Percentiles rank a stretch among this genome's conserved stretches.
Evolutionary conservation across 2,113 vertebrate genomes (phyloP).

Genomic region (Phyllostomus discolor): DNA sequence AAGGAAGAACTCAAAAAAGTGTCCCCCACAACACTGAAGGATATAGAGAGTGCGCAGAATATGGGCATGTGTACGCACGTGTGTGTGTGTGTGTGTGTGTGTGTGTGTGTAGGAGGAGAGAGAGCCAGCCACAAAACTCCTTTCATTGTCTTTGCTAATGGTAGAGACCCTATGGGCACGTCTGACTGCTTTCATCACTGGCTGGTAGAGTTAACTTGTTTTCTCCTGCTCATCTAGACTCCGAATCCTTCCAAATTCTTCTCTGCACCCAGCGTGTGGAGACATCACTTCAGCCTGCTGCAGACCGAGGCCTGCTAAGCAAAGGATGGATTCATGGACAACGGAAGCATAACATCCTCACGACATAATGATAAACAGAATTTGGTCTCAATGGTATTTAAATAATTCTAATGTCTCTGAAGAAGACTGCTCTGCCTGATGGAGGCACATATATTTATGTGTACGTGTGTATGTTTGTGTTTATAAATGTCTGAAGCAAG

Average conservation of each 20-base stretch:
- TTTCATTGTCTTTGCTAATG: not conserved
- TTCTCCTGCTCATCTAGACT: not conserved
- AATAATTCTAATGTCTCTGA: not conserved
- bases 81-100: not conserved
- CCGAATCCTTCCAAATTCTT: not conserved
- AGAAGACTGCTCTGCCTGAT: not conserved
- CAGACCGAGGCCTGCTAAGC: not conserved
- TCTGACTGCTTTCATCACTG: not conserved
- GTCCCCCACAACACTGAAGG: not conserved
- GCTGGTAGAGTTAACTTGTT: not conserved
- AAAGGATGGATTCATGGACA: not conserved
- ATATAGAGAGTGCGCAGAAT: not conserved
- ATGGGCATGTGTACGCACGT: rapidly evolving
- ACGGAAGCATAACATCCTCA: not conserved
- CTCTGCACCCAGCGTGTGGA: not conserved
- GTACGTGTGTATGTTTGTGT: not conserved
- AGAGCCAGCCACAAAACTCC: not conserved
- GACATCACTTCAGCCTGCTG: not conserved
- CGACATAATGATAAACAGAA: not conserved
- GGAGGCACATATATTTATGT: not conserved
- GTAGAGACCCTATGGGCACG: not conserved
- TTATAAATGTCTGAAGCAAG: not conserved
- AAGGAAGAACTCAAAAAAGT: not conserved
- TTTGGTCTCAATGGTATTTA: not conserved
- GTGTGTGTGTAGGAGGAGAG: no score